Base-by-base conservation (phyloP, 2,888 invertebrate genomes). In the Bellardia bayeri region DNA sequence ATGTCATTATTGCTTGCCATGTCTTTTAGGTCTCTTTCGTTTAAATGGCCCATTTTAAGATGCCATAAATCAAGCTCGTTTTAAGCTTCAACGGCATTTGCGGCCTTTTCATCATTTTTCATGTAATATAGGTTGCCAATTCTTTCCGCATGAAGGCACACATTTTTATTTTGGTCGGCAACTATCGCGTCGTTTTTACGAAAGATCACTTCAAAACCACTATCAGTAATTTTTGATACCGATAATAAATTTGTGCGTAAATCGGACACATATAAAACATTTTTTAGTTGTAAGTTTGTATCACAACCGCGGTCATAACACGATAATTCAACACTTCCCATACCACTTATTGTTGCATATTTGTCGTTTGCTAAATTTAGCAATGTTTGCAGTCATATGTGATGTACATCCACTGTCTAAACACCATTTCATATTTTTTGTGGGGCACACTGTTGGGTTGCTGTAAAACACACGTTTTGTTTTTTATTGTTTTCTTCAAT, bases 131-230 rank as follows among this genome's bases (percentile, higher is more conserved):
- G 49, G 49, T 89, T 86, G 0, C 71, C 82, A n/a, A 40, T 64
- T 80, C 86, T 74, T 56, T 88, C 66, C 2, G 85, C 85, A 13
- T 49, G 23, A 14, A 78, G 75, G 11, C 66, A 63, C n/a, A 69
- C 37, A 14, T 81, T 56, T 30, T 79, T 68, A 13, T 81, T 79
- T 45, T 82, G n/a, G 54, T 78, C 72, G 14, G 45, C 37, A 5
- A 88, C 51, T 45, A 75, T 13, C 14, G 85, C 58, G 16, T 85
- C 40, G 13, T 66, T 68, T 66, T 81, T 79, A 7, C 66, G 54
- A 82, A 87, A 89, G n/a, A 66, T 49, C n/a, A 88, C 82, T 33
- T 80, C 85, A 33, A 81, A 88, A 1, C 89, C 89, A 42, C 79
- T 81, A 6, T 83, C 79, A 2, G 83, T 88, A 30, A 37, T 13